Base-by-base conservation (phyloP, 1,140 invertebrate species). In the Anthonomus grandis region DNA sequence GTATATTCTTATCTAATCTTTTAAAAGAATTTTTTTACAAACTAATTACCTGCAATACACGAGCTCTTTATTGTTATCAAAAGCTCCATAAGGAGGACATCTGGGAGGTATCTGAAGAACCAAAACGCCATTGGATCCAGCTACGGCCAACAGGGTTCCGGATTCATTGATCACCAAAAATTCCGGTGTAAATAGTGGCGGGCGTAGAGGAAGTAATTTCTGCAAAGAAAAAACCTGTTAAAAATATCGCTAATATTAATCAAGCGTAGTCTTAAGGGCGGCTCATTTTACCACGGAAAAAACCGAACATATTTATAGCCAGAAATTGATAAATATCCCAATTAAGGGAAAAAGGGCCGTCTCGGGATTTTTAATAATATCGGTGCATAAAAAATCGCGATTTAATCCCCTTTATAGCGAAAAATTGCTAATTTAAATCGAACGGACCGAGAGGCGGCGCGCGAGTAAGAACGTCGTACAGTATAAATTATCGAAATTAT, bases 401-500 rank as follows among this genome's bases (percentile, higher is more conserved):
- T 59, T 65, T 68, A 67, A 68, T 68, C 68, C 65, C 61, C 52
- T 68, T 70, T 72, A 72, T 70, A 66, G 69, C 70, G 46, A 49
- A 56, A 55, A 61, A 61, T 54, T 56, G 49, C 69, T 72, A 72
- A 72, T 72, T 71, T 72, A 71, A 70, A 71, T 70, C 65, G 69
- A 60, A 63, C 59, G 45, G 41, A 9, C 38, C 50, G 45, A 21
- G 24, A 22, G 53, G 63, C 74, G 71, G 75, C 73, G n/a, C n/a
- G n/a, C 73, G 69, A 69, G 57, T 36, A 56, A 69, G 64, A n/a
- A n/a, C n/a, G n/a, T n/a, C n/a, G n/a, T 75, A 73, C 74, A 63
- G 58, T 68, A 81, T 79, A 80, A 81, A 81, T 81, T 81, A 81
- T 81, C 75, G 79, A 76, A 80, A 81, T 81, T 80, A 81, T 81